Base-by-base conservation (phyloP, 37 sponge, comb jelly and placozoan species). In the Corticium candelabrum region DNA sequence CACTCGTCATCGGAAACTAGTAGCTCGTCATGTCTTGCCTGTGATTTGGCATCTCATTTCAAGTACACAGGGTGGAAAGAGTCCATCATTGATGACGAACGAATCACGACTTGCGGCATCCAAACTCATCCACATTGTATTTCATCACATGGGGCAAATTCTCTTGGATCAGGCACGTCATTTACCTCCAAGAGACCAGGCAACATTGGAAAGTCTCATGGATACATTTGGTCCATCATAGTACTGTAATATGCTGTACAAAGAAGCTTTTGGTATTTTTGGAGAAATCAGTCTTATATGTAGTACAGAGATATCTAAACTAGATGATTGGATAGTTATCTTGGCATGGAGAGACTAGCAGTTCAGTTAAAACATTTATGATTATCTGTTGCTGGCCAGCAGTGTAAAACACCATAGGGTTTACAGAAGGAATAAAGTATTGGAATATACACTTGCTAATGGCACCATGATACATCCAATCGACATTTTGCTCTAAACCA, bases 1-100 rank as follows among this genome's bases (percentile, higher is more conserved):
- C 21, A 11, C 62, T 11, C 62, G 62, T 72, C 38, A 32, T 32
- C 74, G 15, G 15, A 72, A 72, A 27, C 79, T 92, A 1, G 89
- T 94, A 1, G 76, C 79, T n/a, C 86, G 83, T 32, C 77, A 82
- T 34, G 83, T 88, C 40, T 76, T 94, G 37, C 95, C 95, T 1
- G 86, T 91, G 1, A 32, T 88, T 38, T 94, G 89, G 87, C 75
- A 88, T 33, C 80, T 88, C 29, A 11, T 94, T n/a, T 68, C 81
- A 0, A 3, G 57, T 37, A 79, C 69, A 69, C 33, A 41, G 2
- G 76, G 79, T 30, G 90, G 62, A 11, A 50, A 50, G 21, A 11
- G 15, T 21, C 15, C 21, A 11, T 11, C 62, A 50, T 27, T 11
- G 11, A 11, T 50, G 62, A 50, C 62, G 62, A 21, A 21, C 62